Percentiles rank a stretch among this genome's conserved stretches.
phyloP scores from a whole-genome alignment of 2,888 invertebrate genomes.

The Orthosia gothica region DNA sequence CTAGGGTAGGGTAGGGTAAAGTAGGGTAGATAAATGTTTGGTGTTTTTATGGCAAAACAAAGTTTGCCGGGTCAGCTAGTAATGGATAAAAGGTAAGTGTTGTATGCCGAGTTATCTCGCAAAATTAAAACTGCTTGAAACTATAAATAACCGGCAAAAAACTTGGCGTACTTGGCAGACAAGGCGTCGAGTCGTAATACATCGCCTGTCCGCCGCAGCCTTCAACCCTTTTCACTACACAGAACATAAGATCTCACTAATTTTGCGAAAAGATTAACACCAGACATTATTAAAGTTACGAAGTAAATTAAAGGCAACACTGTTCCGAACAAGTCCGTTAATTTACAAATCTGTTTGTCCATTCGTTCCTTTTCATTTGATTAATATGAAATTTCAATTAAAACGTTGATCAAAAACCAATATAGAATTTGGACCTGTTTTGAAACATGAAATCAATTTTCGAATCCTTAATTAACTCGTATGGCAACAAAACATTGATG shows the following conservation, averaged over 20 bases:
- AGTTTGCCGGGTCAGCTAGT: too few relatives aligned
- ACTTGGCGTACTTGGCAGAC: slow-evolving; percentile 29
- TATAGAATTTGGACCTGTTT: not conserved
- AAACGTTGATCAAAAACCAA: not conserved
- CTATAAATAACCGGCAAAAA: slow-evolving; percentile 13
- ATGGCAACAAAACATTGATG: not conserved
- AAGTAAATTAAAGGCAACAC: not conserved
- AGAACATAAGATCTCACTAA: not conserved
- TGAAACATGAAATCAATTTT: slow-evolving; percentile 2
- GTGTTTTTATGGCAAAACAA: too few relatives aligned
- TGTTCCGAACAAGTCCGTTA: too few relatives aligned
- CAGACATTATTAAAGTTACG: not conserved
- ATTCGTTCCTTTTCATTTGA: slow-evolving; percentile 9
- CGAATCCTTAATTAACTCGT: not conserved
- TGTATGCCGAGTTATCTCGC: not conserved
- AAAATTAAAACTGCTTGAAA: slow-evolving; percentile 7
- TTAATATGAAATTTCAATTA: slow-evolving; percentile 13
- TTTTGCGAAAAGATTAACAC: not conserved
- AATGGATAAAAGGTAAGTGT: too few relatives aligned
- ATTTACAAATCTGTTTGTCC: not conserved
- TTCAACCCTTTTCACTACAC: slow-evolving; percentile 3
- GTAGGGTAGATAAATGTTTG: too few relatives aligned
- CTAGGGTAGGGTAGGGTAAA: too few relatives aligned
- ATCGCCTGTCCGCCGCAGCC: slow-evolving; percentile 20
- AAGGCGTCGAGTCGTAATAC: slow-evolving; percentile 9